Base-by-base conservation (phyloP, 1,140 invertebrate genomes). In the Pararge aegeria region DNA sequence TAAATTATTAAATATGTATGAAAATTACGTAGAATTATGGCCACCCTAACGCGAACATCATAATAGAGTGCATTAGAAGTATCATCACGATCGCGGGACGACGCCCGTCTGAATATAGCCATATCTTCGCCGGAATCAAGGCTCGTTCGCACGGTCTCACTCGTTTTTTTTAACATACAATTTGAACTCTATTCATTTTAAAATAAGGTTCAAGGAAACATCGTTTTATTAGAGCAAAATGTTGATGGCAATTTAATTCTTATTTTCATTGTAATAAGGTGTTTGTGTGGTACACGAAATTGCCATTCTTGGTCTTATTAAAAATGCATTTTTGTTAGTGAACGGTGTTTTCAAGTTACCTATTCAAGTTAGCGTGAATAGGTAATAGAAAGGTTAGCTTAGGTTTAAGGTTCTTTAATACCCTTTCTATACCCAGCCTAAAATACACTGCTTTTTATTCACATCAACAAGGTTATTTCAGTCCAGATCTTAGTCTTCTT, bases 51-150 rank as follows among this genome's bases (percentile, higher is more conserved):
- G 55, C 48, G 30, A 54, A 64, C 53, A 42, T 75, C 57, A 70
- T 68, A 68, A 63, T 68, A 59, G 53, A 61, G 57, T 73, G 69
- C 72, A 83, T 86, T 86, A 78, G 64, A 62, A 86, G 74, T 80
- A 62, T 60, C 49, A 68, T 80, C 83, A 86, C 80, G 80, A 75
- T 61, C 57, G 60, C 55, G 60, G 62, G 61, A 67, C 70, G 66
- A 67, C 65, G 64, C 61, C 65, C 61, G 67, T 66, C 66, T 66
- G 69, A 54, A 71, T 79, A 74, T 68, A 68, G 56, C 61, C 68
- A 68, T 78, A 80, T 78, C 75, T 73, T 42, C 55, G 62, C 27
- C 21, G 59, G 63, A 60, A 75, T 75, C 68, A 53, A 64, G 29
- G 64, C 54, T 38, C 56, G 73, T 69, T 73, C 70, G 68, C 70